Base-by-base conservation (phyloP, 2,113 vertebrate genomes). In the Equus quagga region DNA sequence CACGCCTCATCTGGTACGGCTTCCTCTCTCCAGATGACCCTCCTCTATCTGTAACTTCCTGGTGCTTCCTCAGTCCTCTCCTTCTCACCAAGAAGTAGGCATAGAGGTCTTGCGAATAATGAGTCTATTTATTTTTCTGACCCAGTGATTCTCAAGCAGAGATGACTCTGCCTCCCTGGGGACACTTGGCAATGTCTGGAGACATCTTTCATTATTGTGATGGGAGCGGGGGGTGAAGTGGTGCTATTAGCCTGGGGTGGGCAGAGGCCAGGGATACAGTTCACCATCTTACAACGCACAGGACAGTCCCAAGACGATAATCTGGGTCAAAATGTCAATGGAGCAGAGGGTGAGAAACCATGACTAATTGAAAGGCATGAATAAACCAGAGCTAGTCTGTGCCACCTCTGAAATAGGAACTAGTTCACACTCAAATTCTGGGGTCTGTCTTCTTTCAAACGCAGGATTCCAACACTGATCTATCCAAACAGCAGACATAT, bases 241-340 rank as follows among this genome's bases (percentile, higher is more conserved):
- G 7, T 7, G 21, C 51, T 12, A 2, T 51, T 13, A 23, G 54
- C 19, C 19, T n/a, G 26, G 8, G 4, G 56, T 1, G 3, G 31
- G 5, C 8, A 11, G 46, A 60, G 44, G 56, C 44, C 0, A 24
- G 9, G 41, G 44, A 62, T 2, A 17, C 15, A 18, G 21, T 24
- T 6, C 24, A 44, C 13, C 8, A 21, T 4, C 33, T 14, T 13
- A 0, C 1, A 4, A 1, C 0, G 8, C 54, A 0, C 36, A 23
- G n/a, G 70, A 11, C 1, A 3, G 18, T 21, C 13, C 9, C 2
- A 1, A 5, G 18, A 62, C 46, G 2, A 31, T 28, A 23, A 26
- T 24, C 49, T 2, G 8, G 73, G 36, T 44, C 62, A 18, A 44
- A 9, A 36, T 6, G 31, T 60, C 13, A 6, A 4, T 0, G 18